phyloP scores from a whole-genome alignment of 2,113 vertebrate genomes.

The Thamnophis sirtalis region DNA sequence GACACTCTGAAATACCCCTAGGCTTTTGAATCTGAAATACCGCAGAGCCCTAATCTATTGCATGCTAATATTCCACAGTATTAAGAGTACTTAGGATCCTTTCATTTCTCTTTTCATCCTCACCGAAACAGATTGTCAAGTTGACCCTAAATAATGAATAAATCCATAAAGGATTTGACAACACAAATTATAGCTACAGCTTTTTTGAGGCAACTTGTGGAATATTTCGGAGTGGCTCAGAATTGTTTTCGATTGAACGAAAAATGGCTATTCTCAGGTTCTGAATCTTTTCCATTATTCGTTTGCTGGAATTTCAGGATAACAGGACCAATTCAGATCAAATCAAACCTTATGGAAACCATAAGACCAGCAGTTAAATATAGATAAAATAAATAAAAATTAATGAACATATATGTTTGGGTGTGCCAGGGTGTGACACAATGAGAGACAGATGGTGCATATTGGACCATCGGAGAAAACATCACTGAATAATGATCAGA shows the following conservation, averaged over 20 bases:
- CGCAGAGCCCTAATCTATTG: conserved; percentile 19
- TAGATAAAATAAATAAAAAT: background rate
- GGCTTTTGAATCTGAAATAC: background rate
- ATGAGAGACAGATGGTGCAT: background rate
- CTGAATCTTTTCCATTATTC: background rate
- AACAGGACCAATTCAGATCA: background rate
- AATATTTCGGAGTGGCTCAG: background rate
- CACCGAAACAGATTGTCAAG: conserved; percentile 23
- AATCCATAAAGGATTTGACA: background rate
- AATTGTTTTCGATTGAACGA: background rate
- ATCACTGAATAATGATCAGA: background rate
- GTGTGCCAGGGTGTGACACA: background rate
- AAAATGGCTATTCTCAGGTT: background rate
- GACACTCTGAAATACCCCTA: background rate
- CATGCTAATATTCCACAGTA: conserved; percentile 50
- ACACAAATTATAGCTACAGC: background rate
- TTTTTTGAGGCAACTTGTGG: background rate
- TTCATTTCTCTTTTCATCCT: conserved; percentile 41
- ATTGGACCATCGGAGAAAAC: background rate
- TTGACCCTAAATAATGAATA: background rate
- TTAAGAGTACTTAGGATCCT: conserved; percentile 39
- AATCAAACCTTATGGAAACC: background rate
- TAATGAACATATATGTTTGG: background rate
- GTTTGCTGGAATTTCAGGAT: background rate
- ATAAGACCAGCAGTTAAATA: background rate